Percentiles rank a stretch among this genome's conserved stretches.
Conservation (phyloP, 2,888 invertebrate species). For the Phalera bucephala region DNA sequence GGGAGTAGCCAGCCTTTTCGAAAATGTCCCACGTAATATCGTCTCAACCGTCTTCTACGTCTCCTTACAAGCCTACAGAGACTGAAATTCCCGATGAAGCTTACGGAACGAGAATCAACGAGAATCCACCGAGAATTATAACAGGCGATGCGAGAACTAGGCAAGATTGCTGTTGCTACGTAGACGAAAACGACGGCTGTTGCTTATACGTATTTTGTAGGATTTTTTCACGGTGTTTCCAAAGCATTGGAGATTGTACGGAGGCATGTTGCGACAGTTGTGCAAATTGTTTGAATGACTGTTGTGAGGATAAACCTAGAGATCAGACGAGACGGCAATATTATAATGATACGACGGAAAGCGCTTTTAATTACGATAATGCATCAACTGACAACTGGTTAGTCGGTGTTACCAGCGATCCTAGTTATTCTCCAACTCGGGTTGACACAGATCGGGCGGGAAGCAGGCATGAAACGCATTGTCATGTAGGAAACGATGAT, state of each 20-base stretch:
- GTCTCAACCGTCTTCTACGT: conserved; percentile 29
- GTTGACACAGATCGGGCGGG: not conserved
- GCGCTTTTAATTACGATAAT: not conserved
- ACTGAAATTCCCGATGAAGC: conserved; percentile 5
- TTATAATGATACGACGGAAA: conserved; percentile 2
- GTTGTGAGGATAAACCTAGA: conserved; percentile 37
- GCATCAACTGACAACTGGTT: not conserved
- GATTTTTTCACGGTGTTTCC: conserved; percentile 30
- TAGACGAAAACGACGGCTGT: conserved; percentile 26
- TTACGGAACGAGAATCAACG: not conserved
- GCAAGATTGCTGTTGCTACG: conserved; percentile 33
- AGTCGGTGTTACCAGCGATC: not conserved
- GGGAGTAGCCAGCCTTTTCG: conserved; percentile 4
- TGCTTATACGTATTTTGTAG: conserved; percentile 24
- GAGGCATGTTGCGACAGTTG: conserved; percentile 36
- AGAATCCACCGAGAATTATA: conserved; percentile 11
- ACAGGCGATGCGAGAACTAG: not conserved
- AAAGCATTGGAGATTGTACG: conserved; percentile 27
- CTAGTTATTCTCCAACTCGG: not conserved
- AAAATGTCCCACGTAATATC: conserved; percentile 32
- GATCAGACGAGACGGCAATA: conserved; percentile 5
- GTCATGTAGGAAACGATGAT: not conserved
- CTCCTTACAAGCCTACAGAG: conserved; percentile 32
- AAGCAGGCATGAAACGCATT: not conserved
- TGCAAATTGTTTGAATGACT: conserved; percentile 30